Conservation (phyloP, 2,888 invertebrate species). For the Teleiodes luculella region DNA sequence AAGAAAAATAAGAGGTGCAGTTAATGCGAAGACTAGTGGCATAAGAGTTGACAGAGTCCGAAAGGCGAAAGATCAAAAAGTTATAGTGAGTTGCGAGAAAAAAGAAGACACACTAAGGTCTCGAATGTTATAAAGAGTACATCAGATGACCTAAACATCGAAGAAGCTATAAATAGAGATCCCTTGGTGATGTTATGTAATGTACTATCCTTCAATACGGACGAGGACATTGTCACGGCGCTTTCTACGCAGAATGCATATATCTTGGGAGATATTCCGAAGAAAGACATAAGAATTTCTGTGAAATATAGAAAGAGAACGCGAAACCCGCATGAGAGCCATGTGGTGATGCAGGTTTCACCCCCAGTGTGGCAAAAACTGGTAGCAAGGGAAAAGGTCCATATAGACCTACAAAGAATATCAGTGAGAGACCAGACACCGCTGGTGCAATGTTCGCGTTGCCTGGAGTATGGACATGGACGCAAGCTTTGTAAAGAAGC, state of each 20-base stretch:
- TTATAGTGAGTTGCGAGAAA: too few species aligned
- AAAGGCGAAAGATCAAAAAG: too few species aligned
- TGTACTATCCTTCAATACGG: not conserved
- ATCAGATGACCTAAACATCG: too few species aligned
- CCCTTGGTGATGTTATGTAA: not conserved
- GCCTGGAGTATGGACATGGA: too few species aligned
- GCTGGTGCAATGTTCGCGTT: too few species aligned
- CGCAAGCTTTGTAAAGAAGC: not conserved
- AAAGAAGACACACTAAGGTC: too few species aligned
- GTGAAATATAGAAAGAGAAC: not conserved
- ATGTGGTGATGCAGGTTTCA: not conserved
- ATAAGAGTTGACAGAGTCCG: too few species aligned
- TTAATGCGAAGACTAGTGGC: too few species aligned
- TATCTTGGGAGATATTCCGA: not conserved
- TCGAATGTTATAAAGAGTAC: too few species aligned
- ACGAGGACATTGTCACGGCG: not conserved
- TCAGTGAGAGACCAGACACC: too few species aligned
- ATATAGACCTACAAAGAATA: not conserved
- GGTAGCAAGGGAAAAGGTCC: not conserved
- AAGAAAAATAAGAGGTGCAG: too few species aligned
- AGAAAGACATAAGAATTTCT: not conserved
- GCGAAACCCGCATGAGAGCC: not conserved
- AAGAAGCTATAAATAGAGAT: not conserved
- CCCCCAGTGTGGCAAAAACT: not conserved
- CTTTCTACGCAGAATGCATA: not conserved